Evolutionary conservation across 23 tunicate species (phyloP).

Genomic region (Styela plicata): DNA sequence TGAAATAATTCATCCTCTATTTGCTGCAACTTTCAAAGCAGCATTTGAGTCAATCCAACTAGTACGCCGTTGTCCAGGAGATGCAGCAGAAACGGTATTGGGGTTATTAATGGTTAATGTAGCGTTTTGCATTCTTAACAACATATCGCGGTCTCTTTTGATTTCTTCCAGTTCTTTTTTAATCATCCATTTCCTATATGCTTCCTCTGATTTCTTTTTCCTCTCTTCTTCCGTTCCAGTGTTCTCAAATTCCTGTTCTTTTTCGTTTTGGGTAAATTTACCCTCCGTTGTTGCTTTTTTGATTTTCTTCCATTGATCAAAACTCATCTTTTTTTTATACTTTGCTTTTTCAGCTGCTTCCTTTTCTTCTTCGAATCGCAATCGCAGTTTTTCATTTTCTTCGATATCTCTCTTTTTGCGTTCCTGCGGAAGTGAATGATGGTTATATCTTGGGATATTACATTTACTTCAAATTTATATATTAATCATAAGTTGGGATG

Average conservation of each 20-base stretch:
- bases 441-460: too few species aligned
- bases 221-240: slow-evolving; percentile 1
- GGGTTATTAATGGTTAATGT: neutral
- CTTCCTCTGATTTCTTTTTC: slow-evolving; percentile 32
- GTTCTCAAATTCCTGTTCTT: neutral
- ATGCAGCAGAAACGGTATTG: neutral
- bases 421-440: neutral
- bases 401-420: neutral
- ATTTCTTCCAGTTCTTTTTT: slow-evolving; percentile 29
- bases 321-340: slow-evolving; percentile 23
- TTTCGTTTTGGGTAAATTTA: neutral
- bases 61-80: neutral
- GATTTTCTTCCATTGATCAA: slow-evolving; percentile 14
- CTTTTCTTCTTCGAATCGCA: slow-evolving; percentile 3
- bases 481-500: neutral
- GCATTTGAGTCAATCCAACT: slow-evolving; percentile 5
- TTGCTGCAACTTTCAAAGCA: slow-evolving; percentile 4
- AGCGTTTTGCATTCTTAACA: slow-evolving; percentile 6
- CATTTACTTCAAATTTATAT: too few species aligned
- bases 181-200: slow-evolving; percentile 25
- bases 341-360: slow-evolving; percentile 16
- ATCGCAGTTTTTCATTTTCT: slow-evolving; percentile 2
- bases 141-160: slow-evolving; percentile 12
- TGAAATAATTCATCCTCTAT: too few species aligned
- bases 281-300: neutral